phyloP scores from a whole-genome alignment of 2,888 invertebrate species.

The Gerris lacustris region DNA sequence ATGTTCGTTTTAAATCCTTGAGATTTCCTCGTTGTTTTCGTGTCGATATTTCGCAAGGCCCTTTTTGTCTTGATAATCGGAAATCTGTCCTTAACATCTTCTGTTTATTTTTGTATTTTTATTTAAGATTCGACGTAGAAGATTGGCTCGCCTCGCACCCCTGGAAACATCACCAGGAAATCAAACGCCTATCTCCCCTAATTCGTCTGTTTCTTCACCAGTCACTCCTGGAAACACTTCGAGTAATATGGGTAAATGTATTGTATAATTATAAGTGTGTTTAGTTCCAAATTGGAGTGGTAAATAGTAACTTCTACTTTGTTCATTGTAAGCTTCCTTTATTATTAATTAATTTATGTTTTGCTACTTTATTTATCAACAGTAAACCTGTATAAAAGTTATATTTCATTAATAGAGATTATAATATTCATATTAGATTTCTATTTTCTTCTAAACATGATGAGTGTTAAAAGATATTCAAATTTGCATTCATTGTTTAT shows the following conservation, averaged over 20 bases:
- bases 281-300: too few species aligned
- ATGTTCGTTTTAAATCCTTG: too few species aligned
- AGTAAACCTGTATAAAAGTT: too few species aligned
- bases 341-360: too few species aligned
- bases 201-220: constrained; percentile 35
- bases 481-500: too few species aligned
- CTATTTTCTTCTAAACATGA: too few species aligned
- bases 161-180: constrained; percentile 36
- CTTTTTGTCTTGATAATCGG: background rate
- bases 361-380: too few species aligned
- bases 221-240: constrained; percentile 38
- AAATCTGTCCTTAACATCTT: constrained; percentile 9
- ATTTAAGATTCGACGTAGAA: constrained; percentile 57
- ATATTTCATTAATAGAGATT: too few species aligned
- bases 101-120: constrained; percentile 2
- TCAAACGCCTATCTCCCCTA: constrained; percentile 35
- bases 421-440: too few species aligned
- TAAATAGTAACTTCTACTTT: background rate
- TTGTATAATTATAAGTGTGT: background rate
- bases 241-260: constrained; percentile 29
- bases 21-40: too few species aligned
- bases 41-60: background rate
- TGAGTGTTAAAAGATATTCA: too few species aligned
- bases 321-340: too few species aligned
- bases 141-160: constrained; percentile 58